Evolutionary conservation across 1,140 invertebrate species (phyloP).

Genomic region (Amphibalanus amphitrite): DNA sequence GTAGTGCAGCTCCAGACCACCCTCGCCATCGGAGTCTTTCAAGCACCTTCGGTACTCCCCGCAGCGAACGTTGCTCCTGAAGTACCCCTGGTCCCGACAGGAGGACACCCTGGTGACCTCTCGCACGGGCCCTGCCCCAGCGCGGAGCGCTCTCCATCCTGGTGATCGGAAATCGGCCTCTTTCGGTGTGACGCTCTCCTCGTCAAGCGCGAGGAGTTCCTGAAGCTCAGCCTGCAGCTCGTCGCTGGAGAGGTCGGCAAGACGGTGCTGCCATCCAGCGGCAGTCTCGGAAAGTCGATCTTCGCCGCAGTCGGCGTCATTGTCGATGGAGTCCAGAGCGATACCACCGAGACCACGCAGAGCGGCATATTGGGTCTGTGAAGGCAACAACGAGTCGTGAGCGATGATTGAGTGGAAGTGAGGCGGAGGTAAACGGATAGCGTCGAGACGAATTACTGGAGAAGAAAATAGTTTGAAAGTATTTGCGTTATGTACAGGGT

Average conservation of each 20-base stretch:
- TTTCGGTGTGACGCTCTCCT: neutral
- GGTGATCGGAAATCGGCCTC: constrained; percentile 3
- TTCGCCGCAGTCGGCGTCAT: constrained; percentile 24
- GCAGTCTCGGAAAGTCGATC: constrained; percentile 14
- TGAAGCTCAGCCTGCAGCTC: neutral
- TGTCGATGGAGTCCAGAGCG: constrained; percentile 26
- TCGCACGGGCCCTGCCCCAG: constrained; percentile 39
- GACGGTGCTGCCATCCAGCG: constrained; percentile 10
- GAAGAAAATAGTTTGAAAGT: too few species aligned
- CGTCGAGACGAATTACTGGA: too few species aligned
- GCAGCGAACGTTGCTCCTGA: constrained; percentile 57
- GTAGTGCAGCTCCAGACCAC: constrained; percentile 63
- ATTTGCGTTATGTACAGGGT: too few species aligned
- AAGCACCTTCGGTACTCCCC: constrained; percentile 66
- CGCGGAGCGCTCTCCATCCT: neutral
- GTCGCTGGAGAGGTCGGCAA: constrained; percentile 16
- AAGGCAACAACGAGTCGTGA: neutral
- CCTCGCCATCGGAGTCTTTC: constrained; percentile 52
- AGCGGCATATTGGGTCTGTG: constrained; percentile 37
- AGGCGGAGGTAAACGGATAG: too few species aligned
- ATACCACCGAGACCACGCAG: constrained; percentile 38
- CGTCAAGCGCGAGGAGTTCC: neutral
- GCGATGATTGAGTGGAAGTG: too few species aligned
- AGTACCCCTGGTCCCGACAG: constrained; percentile 59
- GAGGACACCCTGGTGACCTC: constrained; percentile 41